phyloP scores from a whole-genome alignment of 1,140 invertebrate species.

The Polypedilum pembai region DNA sequence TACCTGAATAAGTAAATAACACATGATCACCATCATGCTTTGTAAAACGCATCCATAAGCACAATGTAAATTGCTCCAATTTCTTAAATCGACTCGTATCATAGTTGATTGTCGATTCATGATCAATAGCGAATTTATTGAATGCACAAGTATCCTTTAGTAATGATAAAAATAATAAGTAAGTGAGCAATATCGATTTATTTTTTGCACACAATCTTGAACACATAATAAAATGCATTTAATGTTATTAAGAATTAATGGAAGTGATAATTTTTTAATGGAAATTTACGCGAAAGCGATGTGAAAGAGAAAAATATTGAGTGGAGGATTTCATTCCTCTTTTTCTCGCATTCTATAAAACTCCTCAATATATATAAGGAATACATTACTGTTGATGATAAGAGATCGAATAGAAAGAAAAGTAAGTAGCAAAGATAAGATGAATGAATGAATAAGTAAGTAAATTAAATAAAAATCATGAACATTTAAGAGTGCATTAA shows the following conservation, averaged over 20 bases:
- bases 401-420: too few relatives aligned
- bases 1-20: constrained; percentile 71
- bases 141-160: constrained; percentile 37
- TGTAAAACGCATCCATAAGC: constrained; percentile 69
- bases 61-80: constrained; percentile 71
- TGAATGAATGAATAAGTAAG: background rate
- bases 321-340: too few relatives aligned
- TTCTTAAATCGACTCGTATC: constrained; percentile 56
- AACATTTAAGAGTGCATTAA: background rate
- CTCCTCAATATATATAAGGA: too few relatives aligned
- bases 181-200: background rate
- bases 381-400: too few relatives aligned
- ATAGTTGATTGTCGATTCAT: constrained; percentile 52
- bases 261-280: too few relatives aligned
- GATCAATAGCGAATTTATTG: constrained; percentile 43
- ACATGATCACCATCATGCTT: constrained; percentile 75
- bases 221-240: background rate
- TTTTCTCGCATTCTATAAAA: too few relatives aligned
- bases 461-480: background rate
- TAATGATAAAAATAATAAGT: background rate
- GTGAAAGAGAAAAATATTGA: too few relatives aligned
- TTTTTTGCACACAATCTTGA: background rate
- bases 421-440: too few relatives aligned
- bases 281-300: too few relatives aligned
- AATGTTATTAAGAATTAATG: too few relatives aligned